phyloP scores from a whole-genome alignment of 2,888 invertebrate species.

The Andrena haemorrhoa region DNA sequence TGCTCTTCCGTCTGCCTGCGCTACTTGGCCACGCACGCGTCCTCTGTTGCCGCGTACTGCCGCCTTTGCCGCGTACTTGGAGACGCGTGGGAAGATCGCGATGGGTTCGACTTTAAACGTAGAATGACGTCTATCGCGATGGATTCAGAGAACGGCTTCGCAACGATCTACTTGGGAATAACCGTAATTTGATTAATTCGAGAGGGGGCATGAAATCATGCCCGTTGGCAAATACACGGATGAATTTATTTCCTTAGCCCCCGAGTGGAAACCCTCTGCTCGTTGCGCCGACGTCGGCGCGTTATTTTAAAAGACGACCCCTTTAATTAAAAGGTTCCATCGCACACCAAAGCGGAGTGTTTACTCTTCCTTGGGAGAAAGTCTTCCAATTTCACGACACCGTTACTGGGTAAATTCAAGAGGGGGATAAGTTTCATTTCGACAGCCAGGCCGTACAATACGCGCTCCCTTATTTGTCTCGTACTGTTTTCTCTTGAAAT shows the following conservation, averaged over 20 bases:
- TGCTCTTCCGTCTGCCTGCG: not conserved
- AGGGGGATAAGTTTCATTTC: constrained; percentile 50
- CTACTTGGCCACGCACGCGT: not conserved
- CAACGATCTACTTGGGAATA: constrained; percentile 2
- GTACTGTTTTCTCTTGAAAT: not conserved
- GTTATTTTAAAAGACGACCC: constrained; percentile 51
- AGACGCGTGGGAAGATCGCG: not conserved
- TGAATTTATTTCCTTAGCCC: constrained; percentile 44
- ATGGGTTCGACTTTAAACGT: not conserved
- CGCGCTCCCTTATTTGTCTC: constrained; percentile 19
- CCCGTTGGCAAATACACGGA: constrained; percentile 34
- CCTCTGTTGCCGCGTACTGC: no score
- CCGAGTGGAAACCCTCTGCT: constrained; percentile 23
- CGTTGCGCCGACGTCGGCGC: not conserved
- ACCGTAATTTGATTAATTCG: constrained; percentile 52
- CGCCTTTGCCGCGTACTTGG: not conserved
- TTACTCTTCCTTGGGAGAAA: constrained; percentile 41
- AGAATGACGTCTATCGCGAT: not conserved
- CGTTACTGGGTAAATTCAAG: constrained; percentile 22
- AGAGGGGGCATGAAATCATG: constrained; percentile 11
- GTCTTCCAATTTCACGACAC: constrained; percentile 51
- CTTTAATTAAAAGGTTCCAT: constrained; percentile 59
- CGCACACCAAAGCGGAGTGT: constrained; percentile 38
- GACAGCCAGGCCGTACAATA: constrained; percentile 1
- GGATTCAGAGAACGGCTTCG: not conserved